A percentile compares a stretch with the other conserved stretches of the same genome.
Conservation (phyloP, 2,113 vertebrate genomes). For the Dicerorhinus sumatrensis region DNA sequence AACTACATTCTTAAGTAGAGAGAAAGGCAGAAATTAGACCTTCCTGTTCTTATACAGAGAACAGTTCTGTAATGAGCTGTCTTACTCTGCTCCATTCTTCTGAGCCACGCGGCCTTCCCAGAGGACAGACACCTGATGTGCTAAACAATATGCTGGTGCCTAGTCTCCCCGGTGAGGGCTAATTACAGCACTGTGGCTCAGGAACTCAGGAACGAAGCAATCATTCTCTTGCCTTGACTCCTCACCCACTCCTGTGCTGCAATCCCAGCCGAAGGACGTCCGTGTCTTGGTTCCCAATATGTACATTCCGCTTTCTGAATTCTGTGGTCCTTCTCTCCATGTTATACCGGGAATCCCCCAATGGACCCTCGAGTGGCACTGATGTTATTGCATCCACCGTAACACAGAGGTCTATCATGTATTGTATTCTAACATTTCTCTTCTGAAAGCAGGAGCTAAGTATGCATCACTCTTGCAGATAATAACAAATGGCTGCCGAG, state of each 20-base stretch:
- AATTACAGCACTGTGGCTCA: background rate
- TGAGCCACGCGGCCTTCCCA: background rate
- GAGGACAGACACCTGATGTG: conserved; percentile 52
- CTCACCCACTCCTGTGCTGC: background rate
- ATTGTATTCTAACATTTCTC: background rate
- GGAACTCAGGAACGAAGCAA: background rate
- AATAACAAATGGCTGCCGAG: background rate
- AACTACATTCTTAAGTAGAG: background rate
- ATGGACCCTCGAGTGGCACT: background rate
- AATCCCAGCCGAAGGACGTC: background rate
- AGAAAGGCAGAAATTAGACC: conserved; percentile 58
- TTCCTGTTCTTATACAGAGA: background rate
- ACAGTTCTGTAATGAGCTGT: conserved; percentile 65
- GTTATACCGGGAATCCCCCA: background rate
- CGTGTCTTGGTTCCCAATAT: background rate
- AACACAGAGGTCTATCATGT: background rate
- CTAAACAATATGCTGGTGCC: conserved; percentile 48
- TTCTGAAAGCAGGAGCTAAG: background rate
- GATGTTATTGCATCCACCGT: background rate
- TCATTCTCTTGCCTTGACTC: background rate
- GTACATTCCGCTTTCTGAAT: background rate
- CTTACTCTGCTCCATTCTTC: conserved; percentile 31
- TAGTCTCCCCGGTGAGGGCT: conserved; percentile 57
- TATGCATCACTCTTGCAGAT: background rate
- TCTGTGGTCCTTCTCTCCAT: background rate